A percentile compares a stretch with the other conserved stretches of the same genome.
phyloP scores from a whole-genome alignment of 2,797 vertebrate species.

The Alosa sapidissima region DNA sequence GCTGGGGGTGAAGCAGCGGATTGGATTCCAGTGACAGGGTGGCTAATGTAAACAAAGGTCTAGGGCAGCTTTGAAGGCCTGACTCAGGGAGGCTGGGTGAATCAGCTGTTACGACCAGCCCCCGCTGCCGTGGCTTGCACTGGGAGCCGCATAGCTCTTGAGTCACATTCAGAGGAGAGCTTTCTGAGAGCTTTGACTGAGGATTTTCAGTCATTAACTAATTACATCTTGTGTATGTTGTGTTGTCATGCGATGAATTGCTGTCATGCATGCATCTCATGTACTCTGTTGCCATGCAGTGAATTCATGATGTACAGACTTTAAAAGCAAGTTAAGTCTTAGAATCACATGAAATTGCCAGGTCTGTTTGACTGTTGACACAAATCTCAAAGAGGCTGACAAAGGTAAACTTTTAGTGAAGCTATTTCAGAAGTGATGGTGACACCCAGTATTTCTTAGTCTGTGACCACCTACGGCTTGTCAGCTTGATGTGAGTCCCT shows the following conservation, averaged over 20 bases:
- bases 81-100: constrained; percentile 45
- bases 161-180: neutral
- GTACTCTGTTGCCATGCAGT: neutral
- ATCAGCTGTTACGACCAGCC: constrained; percentile 52
- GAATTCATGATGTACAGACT: neutral
- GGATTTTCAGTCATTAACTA: neutral
- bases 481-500: no score
- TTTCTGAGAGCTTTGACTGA: no score
- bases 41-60: constrained; percentile 47
- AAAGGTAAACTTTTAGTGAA: neutral
- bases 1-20: constrained; percentile 35
- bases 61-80: constrained; percentile 39
- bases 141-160: neutral
- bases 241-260: neutral
- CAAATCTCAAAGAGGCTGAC: neutral
- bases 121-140: constrained; percentile 4
- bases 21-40: constrained; percentile 39
- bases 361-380: neutral
- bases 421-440: no score
- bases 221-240: neutral
- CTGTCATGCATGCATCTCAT: no score
- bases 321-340: neutral
- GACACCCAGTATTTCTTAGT: no score
- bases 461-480: no score
- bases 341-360: neutral